Evolutionary conservation across 2,888 invertebrate species (phyloP).

Genomic region (Timema podura): DNA sequence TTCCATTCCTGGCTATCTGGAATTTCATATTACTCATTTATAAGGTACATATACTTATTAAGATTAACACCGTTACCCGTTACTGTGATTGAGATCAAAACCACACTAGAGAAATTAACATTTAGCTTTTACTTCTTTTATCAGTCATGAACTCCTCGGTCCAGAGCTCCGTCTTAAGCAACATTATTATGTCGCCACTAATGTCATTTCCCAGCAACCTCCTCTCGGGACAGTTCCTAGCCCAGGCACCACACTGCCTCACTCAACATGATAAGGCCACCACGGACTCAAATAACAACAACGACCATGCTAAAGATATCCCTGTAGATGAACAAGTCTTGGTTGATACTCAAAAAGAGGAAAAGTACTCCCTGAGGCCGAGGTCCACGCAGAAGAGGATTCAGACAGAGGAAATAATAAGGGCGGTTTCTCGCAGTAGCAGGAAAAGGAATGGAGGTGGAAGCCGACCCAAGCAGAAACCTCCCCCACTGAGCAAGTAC

Average conservation of each 20-base stretch:
- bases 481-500: constrained; percentile 77
- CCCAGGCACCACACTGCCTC: neutral
- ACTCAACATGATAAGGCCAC: neutral
- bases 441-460: neutral
- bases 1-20: too few relatives aligned
- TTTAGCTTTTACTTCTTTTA: too few relatives aligned
- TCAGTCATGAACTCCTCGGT: too few relatives aligned
- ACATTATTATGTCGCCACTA: too few relatives aligned
- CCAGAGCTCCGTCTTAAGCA: too few relatives aligned
- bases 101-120: too few relatives aligned
- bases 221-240: neutral
- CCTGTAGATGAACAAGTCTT: neutral
- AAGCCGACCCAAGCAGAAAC: constrained; percentile 49
- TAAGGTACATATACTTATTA: too few relatives aligned
- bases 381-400: constrained; percentile 56
- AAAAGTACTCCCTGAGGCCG: constrained; percentile 65
- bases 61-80: too few relatives aligned
- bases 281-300: constrained; percentile 24
- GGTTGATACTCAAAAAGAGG: constrained; percentile 41
- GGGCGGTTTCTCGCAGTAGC: neutral
- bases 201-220: too few relatives aligned
- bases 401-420: constrained; percentile 35
- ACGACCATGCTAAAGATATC: constrained; percentile 8
- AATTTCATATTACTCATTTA: too few relatives aligned
- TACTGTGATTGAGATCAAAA: too few relatives aligned